Conservation (phyloP, 1,140 invertebrate species). For the Zaprionus nigranus region DNA sequence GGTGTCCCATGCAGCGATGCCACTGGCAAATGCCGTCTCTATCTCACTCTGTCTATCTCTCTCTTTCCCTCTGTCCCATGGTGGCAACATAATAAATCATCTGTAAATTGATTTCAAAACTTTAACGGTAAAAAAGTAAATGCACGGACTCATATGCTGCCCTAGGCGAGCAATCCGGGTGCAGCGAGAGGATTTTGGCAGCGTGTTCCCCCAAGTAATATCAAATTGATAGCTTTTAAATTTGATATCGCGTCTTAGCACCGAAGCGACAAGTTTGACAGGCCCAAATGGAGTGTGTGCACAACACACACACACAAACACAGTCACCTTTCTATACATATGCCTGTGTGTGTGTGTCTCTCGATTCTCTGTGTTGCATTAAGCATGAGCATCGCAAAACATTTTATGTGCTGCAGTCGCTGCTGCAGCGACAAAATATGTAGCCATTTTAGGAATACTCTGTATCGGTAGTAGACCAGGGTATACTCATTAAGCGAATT, state of each 20-base stretch:
- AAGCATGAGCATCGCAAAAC: constrained; percentile 6
- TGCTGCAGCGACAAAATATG: neutral
- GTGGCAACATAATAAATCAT: constrained; percentile 78
- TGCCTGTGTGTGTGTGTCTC: constrained; percentile 1
- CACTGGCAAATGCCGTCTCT: constrained; percentile 11
- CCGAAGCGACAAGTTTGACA: constrained; percentile 69
- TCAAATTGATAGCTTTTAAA: constrained; percentile 83
- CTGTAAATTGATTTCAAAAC: constrained; percentile 82
- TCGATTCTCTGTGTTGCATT: neutral
- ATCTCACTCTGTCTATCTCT: neutral
- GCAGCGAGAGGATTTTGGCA: constrained; percentile 28
- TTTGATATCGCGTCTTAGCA: constrained; percentile 82
- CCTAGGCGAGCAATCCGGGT: constrained; percentile 36
- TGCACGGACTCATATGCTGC: constrained; percentile 50
- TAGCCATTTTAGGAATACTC: neutral
- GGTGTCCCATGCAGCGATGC: constrained; percentile 66
- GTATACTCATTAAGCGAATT: neutral
- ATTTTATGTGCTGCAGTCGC: constrained; percentile 2
- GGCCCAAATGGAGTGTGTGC: constrained; percentile 61
- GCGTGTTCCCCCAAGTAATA: constrained; percentile 72
- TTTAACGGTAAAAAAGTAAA: constrained; percentile 57
- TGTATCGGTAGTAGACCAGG: neutral
- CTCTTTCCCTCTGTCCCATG: neutral
- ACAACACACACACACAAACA: constrained; percentile 7
- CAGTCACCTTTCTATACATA: neutral